Evolutionary conservation across 37 sponge, comb jelly and placozoan genomes (phyloP), one percentile per base, ranked within the genome.

Genomic region (Beroe ovata): DNA sequence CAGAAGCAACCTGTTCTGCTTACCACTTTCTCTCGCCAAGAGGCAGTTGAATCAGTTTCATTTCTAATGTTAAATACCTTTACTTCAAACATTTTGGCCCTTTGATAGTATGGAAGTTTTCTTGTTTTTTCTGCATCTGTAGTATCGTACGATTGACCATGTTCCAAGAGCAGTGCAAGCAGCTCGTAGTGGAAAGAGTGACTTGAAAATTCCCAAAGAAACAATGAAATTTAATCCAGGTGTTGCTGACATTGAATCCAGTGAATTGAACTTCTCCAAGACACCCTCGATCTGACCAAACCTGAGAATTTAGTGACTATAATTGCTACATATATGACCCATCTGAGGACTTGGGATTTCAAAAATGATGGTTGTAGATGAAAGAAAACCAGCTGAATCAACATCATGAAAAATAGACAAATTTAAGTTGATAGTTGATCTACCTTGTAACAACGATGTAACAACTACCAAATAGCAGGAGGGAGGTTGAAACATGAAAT

Each of bases 201-300:
- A 42, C 28, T 77, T 77, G 84, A 42, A 77, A 1, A 77, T 30
- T 21, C 84, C 84, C 3, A 77, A 35, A 23, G 84, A 25, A 1
- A 77, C 54, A 42, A 77, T 77, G 54, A 77, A 77, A 36, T 77
- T 77, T 20, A 77, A 54, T 26, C 84, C 84, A 21, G 84, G 84
- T 6, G 84, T 35, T 25, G 54, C 84, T 36, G 35, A 39, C 26
- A 77, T 41, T 0, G 54, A 20, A 40, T 77, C 84, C 8, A 35
- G 25, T 23, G 54, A 42, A 1, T 77, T 39, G 3, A 77, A 25
- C 38, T 19, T 39, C 47, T 77, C 84, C 22, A 77, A 77, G 1
- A 41, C 84, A 26, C 84, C 84, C 41, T 77, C 84, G 18, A 77
- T 77, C 21, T 77, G 36, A 41, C 84, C 84, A 42, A 77, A 77